phyloP scores from a whole-genome alignment of 2,797 vertebrate genomes.

The Halcyon badia region DNA sequence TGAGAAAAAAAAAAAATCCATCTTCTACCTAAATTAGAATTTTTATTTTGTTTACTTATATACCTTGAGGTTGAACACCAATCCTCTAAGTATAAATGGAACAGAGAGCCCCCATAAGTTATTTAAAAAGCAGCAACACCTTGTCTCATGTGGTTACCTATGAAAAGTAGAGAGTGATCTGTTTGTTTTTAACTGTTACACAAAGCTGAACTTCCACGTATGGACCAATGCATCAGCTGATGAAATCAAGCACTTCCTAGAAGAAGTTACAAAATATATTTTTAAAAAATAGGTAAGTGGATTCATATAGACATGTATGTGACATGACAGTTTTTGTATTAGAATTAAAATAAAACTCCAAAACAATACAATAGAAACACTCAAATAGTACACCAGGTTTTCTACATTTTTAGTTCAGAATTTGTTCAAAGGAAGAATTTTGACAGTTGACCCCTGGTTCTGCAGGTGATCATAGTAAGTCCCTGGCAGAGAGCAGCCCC shows the following conservation, averaged over 20 bases:
- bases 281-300: background rate
- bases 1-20: background rate
- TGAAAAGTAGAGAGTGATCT: background rate
- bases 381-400: background rate
- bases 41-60: background rate
- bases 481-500: background rate
- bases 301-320: background rate
- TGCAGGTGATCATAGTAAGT: rapidly evolving
- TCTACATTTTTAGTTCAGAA: background rate
- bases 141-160: background rate
- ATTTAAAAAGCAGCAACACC: background rate
- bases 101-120: background rate
- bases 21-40: background rate
- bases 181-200: background rate
- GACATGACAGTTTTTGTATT: rapidly evolving
- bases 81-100: background rate
- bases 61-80: background rate
- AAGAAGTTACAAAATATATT: background rate
- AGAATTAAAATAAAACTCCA: background rate
- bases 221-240: background rate
- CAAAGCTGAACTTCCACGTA: background rate
- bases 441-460: background rate
- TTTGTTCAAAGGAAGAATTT: background rate
- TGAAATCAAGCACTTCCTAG: background rate
- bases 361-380: background rate